Evolutionary conservation across 1,140 invertebrate genomes (phyloP), one percentile per base, ranked within the genome.

Genomic region (Drosophila punjabiensis): DNA sequence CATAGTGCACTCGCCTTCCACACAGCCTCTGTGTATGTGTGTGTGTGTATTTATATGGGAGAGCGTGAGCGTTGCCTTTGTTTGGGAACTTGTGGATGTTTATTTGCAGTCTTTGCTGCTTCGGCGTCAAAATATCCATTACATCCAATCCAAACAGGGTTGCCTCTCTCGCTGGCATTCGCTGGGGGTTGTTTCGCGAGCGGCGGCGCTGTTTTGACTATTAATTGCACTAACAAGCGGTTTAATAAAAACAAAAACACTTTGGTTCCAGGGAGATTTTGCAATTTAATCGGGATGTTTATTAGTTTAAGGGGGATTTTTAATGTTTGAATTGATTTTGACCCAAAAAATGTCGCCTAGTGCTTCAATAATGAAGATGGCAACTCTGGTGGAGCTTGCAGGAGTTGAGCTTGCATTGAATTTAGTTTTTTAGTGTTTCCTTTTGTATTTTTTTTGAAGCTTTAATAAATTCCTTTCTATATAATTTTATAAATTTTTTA

Each of bases 51-150:
- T 30, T 14, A 6, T 13, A 30, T 39, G 52, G 62, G 43, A 11
- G 47, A 45, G 37, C 41, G 20, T 24, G 64, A 65, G 45, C 20
- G 6, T 2, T 50, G 47, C 6, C 76, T 69, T 66, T 90, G 87
- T 91, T 91, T 90, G 76, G 83, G 82, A 86, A 74, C 69, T 90
- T 89, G 86, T 89, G 86, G 86, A 89, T 89, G 86, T 89, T 92
- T 92, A 91, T 92, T 92, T 92, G 86, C 84, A 81, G 78, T 80
- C 79, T 84, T 89, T 83, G 81, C 79, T 90, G 88, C 71, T 73
- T 85, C 85, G 73, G 82, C 91, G 91, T 92, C 91, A 92, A 92
- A 92, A 92, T 92, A 92, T 92, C 85, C 84, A 92, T 92, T 92
- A 92, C 82, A 92, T 76, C 82, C 82, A 91, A 92, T 91, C 88